Base-by-base conservation (phyloP, 2,888 invertebrate species). In the Amiota communis region DNA sequence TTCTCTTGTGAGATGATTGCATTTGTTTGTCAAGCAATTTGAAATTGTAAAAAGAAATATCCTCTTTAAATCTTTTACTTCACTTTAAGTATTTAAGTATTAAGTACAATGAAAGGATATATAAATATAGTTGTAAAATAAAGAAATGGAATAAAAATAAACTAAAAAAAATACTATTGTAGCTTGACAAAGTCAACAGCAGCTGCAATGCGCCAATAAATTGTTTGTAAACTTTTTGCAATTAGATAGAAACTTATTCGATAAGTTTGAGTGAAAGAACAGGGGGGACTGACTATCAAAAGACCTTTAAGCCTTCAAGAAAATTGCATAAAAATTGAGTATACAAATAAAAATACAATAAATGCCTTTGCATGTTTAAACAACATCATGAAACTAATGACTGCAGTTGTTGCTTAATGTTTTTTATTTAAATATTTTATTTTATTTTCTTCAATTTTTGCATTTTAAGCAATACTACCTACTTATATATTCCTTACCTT, bases 161-260 rank as follows among this genome's bases (percentile, higher is more conserved):
- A 17, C 12, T 17, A 8, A 8, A 59, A 59, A 17, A n/a, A n/a
- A n/a, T n/a, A n/a, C n/a, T n/a, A 20, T 59, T 10, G 51, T 51
- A 23, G 36, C 20, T 59, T 10, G 20, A 17, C 17, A 20, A 17
- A 59, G 59, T 15, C 59, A 59, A 17, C n/a, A 74, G 53, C 74
- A 70, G 75, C 82, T 81, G 81, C 82, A 82, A 77, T 82, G 82
- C 82, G 81, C 81, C 80, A 77, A 78, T 81, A 82, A 81, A 79
- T 82, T 82, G 82, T 80, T 81, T 77, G 75, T 17, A 82, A 82
- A 74, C 80, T 53, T 53, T 53, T n/a, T 12, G 53, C 53, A 53
- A 53, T 53, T 53, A 53, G 53, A 53, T 53, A 53, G 36, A 36
- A 53, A 53, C n/a, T 53, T 53, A 36, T 36, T 36, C 36, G 2